Conservation (phyloP, 2,113 vertebrate species). For the Todiramphus chloris region DNA sequence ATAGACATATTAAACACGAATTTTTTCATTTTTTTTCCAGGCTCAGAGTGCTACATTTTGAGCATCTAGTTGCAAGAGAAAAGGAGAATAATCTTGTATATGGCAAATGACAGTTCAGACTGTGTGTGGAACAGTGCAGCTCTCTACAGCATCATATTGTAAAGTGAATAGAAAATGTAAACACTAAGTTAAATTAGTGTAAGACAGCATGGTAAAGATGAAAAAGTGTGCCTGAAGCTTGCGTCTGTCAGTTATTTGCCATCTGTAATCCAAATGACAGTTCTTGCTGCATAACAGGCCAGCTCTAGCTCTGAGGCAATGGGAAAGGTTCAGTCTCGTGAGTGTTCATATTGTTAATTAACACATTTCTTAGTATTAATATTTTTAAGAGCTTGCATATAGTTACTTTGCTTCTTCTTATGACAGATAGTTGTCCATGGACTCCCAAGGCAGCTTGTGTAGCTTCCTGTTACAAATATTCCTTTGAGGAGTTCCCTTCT, state of each 20-base stretch:
- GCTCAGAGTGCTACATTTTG: slow-evolving; percentile 22
- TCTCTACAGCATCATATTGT: background rate
- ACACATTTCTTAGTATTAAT: background rate
- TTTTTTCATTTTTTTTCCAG: background rate
- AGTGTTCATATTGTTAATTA: slow-evolving; percentile 20
- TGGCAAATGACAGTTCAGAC: background rate
- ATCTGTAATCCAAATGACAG: background rate
- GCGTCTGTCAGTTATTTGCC: slow-evolving; percentile 41
- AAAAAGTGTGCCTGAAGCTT: slow-evolving; percentile 31
- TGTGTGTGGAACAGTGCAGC: background rate
- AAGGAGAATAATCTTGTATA: background rate
- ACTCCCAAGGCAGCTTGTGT: background rate
- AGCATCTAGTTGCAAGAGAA: background rate
- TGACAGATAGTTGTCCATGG: background rate
- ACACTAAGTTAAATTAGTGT: slow-evolving; percentile 36
- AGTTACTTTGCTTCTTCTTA: background rate
- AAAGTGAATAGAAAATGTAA: slow-evolving; percentile 23
- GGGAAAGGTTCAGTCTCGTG: background rate
- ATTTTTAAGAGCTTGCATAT: slow-evolving; percentile 11
- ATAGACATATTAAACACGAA: background rate
- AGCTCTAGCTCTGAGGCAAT: slow-evolving; percentile 17
- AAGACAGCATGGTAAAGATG: background rate
- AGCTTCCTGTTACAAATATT: background rate
- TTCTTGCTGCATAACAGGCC: background rate
- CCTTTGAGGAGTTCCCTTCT: background rate